Evolutionary conservation across 2,113 vertebrate species (phyloP).

Genomic region (Seriola aureovittata): DNA sequence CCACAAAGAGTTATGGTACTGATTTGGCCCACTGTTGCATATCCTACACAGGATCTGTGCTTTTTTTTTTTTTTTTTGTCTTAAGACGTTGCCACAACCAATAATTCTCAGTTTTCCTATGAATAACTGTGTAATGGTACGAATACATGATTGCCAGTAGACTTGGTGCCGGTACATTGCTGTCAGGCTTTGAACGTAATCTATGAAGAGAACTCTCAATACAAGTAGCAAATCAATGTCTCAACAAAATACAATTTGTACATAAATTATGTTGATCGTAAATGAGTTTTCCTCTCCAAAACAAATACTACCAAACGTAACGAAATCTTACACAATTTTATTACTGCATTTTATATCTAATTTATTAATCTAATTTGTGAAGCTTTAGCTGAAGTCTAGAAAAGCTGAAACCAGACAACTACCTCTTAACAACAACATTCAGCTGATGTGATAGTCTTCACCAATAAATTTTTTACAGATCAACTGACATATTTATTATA

Average conservation of each 20-base stretch:
- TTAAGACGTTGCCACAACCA: background rate
- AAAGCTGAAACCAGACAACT: slow-evolving; percentile 12
- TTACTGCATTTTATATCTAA: background rate
- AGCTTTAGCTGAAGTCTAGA: background rate
- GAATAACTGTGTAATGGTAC: background rate
- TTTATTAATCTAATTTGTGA: background rate
- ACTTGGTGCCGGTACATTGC: background rate
- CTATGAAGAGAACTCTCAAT: background rate
- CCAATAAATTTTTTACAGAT: background rate
- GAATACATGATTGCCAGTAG: background rate
- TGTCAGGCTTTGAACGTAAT: background rate
- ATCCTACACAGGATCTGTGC: background rate
- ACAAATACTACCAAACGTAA: background rate
- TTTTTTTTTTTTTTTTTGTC: background rate
- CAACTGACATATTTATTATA: background rate
- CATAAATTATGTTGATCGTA: background rate
- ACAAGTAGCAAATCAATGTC: background rate
- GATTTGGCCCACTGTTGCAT: background rate
- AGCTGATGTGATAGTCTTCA: background rate
- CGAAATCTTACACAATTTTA: background rate
- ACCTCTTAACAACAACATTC: slow-evolving; percentile 19
- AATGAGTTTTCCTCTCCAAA: background rate
- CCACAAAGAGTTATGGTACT: background rate
- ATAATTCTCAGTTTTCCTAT: background rate
- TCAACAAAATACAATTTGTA: background rate